These are phyloP conservation scores for Elephas maximus DNA, from an alignment of 2,113 vertebrate species.

Conservation along the genomic window DNA sequence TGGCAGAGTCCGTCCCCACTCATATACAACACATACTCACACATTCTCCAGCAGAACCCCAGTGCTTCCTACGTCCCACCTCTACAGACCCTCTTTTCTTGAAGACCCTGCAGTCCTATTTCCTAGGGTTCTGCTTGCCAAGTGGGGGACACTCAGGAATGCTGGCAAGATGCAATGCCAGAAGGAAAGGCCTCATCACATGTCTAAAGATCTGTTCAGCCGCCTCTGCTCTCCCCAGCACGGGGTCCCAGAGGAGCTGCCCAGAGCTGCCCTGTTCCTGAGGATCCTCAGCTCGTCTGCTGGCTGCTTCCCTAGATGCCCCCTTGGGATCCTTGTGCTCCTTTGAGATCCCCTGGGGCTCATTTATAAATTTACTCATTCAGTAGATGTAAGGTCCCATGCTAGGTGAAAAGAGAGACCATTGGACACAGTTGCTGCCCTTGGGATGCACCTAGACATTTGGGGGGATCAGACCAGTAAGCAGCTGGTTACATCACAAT, in stretches of 20 bases:
- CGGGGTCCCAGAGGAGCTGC: neutral
- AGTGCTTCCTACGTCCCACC: neutral
- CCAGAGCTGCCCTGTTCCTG: neutral
- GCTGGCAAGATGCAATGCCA: neutral
- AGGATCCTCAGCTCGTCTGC: neutral
- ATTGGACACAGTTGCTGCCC: neutral
- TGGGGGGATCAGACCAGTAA: neutral
- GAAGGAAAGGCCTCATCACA: neutral
- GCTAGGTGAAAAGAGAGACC: conserved; percentile 17
- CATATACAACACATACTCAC: neutral
- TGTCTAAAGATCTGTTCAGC: neutral
- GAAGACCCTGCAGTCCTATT: neutral
- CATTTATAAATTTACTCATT: conserved; percentile 21
- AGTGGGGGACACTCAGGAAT: neutral
- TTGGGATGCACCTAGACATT: neutral
- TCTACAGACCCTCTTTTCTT: neutral
- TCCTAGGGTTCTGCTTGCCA: neutral
- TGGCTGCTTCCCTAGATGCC: neutral
- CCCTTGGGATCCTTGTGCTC: neutral
- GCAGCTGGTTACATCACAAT: neutral
- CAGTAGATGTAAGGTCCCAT: neutral
- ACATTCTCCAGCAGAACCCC: neutral
- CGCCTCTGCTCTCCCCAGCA: neutral
- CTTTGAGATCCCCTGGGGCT: neutral
- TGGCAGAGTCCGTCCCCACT: neutral